phyloP scores from a whole-genome alignment of 2,113 vertebrate genomes.

The Sinocyclocheilus grahami region DNA sequence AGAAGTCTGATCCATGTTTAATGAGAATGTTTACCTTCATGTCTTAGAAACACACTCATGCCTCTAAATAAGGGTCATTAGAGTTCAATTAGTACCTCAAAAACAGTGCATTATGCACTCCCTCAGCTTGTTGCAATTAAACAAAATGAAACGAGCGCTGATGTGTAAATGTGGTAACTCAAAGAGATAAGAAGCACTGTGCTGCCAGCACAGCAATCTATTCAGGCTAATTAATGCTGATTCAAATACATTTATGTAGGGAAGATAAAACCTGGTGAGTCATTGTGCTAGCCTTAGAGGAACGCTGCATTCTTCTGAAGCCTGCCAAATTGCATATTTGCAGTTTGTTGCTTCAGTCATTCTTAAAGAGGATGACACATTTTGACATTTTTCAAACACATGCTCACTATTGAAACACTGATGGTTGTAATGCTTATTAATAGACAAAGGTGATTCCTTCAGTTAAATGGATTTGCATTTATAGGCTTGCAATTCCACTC shows the following conservation, averaged over 20 bases:
- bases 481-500: neutral
- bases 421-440: neutral
- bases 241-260: conserved; percentile 31
- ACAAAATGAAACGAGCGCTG: neutral
- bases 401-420: neutral
- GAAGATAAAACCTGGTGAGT: conserved; percentile 38
- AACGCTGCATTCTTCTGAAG: conserved; percentile 27
- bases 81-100: neutral
- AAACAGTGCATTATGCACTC: neutral
- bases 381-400: neutral
- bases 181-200: neutral
- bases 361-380: neutral
- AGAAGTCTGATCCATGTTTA: neutral
- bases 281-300: conserved; percentile 49
- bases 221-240: conserved; percentile 36
- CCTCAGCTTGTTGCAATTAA: neutral
- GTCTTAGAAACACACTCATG: neutral
- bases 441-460: neutral
- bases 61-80: too few relatives aligned
- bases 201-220: neutral
- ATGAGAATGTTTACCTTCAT: neutral
- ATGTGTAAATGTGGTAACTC: neutral
- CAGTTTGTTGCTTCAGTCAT: neutral
- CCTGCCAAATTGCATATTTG: neutral
- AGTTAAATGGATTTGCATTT: neutral